Evolutionary conservation across 2,888 invertebrate species (phyloP).

Genomic region (Thelaira solivaga): DNA sequence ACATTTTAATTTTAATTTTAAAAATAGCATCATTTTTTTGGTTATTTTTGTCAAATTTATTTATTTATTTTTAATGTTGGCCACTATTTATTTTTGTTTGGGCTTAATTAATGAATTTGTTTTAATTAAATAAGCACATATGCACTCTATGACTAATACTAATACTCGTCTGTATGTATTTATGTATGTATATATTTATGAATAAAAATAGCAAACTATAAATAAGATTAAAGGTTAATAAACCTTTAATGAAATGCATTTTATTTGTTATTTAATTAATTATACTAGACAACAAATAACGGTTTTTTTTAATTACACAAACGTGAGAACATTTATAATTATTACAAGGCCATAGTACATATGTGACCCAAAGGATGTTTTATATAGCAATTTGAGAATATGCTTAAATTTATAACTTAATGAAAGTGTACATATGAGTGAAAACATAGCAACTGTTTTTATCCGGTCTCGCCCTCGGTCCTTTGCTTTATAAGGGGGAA

Average conservation of each 20-base stretch:
- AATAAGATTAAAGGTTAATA: constrained; percentile 35
- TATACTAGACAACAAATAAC: no score
- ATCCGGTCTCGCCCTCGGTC: no score
- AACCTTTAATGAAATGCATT: constrained; percentile 13
- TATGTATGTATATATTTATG: background rate
- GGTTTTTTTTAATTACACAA: no score
- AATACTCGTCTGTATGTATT: background rate
- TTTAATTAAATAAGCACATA: constrained; percentile 4
- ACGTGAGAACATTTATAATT: no score
- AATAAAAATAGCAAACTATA: background rate
- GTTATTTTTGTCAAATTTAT: constrained; percentile 8
- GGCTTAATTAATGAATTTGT: background rate
- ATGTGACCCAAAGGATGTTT: no score
- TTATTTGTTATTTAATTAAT: no score
- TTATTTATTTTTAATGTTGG: background rate
- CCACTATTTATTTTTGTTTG: background rate
- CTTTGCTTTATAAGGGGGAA: no score
- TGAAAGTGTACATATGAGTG: no score
- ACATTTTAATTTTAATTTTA: background rate
- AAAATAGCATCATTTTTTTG: background rate
- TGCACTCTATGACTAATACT: constrained; percentile 6
- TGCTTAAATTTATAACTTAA: no score
- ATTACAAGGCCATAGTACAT: no score
- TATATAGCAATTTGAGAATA: no score
- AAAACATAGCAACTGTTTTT: no score